Evolutionary conservation across 2,113 vertebrate species (phyloP).

Genomic region (Nibea albiflora): DNA sequence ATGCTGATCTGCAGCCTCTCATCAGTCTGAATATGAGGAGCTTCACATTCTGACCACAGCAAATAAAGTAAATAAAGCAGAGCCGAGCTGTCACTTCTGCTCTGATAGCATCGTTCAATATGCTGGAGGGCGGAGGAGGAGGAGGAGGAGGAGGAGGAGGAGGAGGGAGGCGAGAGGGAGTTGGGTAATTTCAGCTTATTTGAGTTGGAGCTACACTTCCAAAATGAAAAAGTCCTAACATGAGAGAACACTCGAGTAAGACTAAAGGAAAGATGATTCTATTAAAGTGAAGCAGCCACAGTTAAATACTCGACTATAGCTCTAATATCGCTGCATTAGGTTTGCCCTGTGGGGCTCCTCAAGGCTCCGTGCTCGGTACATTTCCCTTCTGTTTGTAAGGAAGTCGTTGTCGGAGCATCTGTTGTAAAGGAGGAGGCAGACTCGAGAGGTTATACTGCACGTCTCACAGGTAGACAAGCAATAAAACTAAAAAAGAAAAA

Average conservation of each 20-base stretch:
- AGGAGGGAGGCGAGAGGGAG: neutral
- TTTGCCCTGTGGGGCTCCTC: neutral
- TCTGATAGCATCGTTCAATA: constrained; percentile 75
- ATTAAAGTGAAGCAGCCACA: neutral
- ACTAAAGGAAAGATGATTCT: constrained; percentile 20
- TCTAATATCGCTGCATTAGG: neutral
- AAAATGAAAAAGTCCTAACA: constrained; percentile 50
- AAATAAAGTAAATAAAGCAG: constrained; percentile 78
- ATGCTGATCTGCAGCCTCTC: constrained; percentile 76
- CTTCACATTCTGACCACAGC: constrained; percentile 77
- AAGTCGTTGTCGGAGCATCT: no score
- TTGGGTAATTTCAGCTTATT: constrained; percentile 56
- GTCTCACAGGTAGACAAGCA: no score
- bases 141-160: neutral
- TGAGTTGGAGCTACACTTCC: constrained; percentile 49
- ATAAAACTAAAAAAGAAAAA: no score
- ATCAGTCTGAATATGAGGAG: constrained; percentile 78
- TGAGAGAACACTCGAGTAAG: constrained; percentile 30
- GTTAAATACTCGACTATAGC: neutral
- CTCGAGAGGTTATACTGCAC: no score
- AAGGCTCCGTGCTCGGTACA: neutral
- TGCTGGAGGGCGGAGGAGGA: constrained; percentile 11
- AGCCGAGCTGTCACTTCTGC: constrained; percentile 68
- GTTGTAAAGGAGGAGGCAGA: no score
- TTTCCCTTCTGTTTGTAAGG: neutral